Evolutionary conservation across 2,113 vertebrate species (phyloP), one percentile per base, ranked within the genome.

Genomic region (Ictalurus furcatus): DNA sequence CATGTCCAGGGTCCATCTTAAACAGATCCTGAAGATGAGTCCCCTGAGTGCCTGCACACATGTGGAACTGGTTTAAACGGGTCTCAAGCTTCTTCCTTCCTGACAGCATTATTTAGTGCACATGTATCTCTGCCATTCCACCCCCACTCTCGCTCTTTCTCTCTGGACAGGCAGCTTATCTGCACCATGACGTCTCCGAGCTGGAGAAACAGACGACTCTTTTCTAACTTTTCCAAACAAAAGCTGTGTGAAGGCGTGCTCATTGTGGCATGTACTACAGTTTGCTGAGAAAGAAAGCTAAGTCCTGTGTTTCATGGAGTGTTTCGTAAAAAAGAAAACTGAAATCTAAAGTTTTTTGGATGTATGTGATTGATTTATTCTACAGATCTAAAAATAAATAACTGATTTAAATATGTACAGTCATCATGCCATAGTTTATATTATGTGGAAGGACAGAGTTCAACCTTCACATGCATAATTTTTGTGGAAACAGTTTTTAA

Each of bases 21-120:
- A 37, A 19, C 28, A 69, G 63, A 63, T 65, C 63, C 28, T 48
- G 30, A 40, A 23, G 34, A 25, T 21, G 19, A 61, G 84, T 87
- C 88, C 74, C 82, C 23, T 6, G 44, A 85, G 85, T 59, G 59
- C 73, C 44, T 65, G 25, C 52, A 71, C 85, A 92, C 92, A 94
- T 92, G 89, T 91, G 90, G 88, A 84, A 87, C 52, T 89, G 59
- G n/a, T 92, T 91, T 89, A n/a, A 7, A 28, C 13, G 69, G 86
- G 87, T 74, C 69, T 87, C 40, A 56, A 52, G 17, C 30, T 76
- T 34, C 85, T 86, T 91, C 88, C 89, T 88, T 91, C 85, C 92
- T 89, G 37, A 67, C 88, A 79, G 48, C 85, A 88, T 91, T 92
- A 85, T 81, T 54, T 61, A 84, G 37, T 88, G 85, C 28, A 74